Evolutionary conservation across 2,888 invertebrate genomes (phyloP).

Genomic region (Selenia dentaria): DNA sequence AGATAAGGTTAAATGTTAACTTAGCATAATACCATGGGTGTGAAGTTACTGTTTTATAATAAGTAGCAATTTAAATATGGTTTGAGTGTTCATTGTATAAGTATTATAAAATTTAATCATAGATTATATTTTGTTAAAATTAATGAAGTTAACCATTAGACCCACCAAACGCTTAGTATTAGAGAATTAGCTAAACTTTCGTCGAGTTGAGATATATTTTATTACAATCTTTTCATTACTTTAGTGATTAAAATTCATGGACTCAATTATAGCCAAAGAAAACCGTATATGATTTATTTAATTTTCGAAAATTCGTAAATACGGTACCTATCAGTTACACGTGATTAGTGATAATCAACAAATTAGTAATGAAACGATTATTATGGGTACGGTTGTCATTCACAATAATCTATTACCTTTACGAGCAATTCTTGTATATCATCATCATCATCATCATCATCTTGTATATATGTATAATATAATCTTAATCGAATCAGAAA

Average conservation of each 20-base stretch:
- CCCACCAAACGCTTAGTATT: constrained; percentile 55
- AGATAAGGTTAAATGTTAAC: constrained; percentile 20
- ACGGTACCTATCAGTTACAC: too few species aligned
- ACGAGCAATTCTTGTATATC: too few species aligned
- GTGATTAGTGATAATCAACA: too few species aligned
- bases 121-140: constrained; percentile 44
- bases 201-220: constrained; percentile 18
- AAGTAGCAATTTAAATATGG: constrained; percentile 39
- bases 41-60: constrained; percentile 34
- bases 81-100: constrained; percentile 52
- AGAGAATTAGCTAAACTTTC: constrained; percentile 36
- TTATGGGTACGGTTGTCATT: too few species aligned
- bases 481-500: too few species aligned
- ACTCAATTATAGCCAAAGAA: background rate
- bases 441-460: too few species aligned
- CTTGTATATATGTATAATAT: too few species aligned
- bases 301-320: too few species aligned
- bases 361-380: too few species aligned
- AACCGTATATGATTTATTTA: too few species aligned
- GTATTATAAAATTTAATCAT: constrained; percentile 40
- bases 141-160: constrained; percentile 42
- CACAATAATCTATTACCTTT: too few species aligned
- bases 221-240: background rate
- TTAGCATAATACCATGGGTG: constrained; percentile 27
- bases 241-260: constrained; percentile 5